Base-by-base conservation (phyloP, 2,888 invertebrate species). In the Bombylius major region DNA sequence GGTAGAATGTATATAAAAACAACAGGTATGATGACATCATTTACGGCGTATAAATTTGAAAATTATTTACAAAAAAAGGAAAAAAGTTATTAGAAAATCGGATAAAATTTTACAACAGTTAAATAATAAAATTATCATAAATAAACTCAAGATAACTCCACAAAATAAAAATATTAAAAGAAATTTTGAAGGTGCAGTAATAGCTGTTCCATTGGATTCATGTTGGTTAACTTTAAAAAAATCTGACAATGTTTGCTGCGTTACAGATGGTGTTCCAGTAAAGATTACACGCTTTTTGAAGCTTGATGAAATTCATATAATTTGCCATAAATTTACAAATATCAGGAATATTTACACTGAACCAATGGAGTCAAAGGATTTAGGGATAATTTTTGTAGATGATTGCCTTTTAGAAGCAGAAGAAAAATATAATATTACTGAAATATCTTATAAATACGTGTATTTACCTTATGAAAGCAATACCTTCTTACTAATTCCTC, bases 21-120 rank as follows among this genome's bases (percentile, higher is more conserved):
- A 11, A 42, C 50, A 31, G 61, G 61, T 7, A 23, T 58, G 11
- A 44, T 55, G 36, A 46, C 50, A 44, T 48, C 47, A 14, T 61
- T 56, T 31, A 45, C 53, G 14, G 56, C 58, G 1, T 58, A 61
- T 50, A n/a, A 39, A 44, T 61, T 61, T 47, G 59, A 61, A 58
- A 61, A 59, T 51, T 56, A 33, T 45, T 51, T 59, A 51, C 50
- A 54, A 46, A 9, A 39, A 44, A 8, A 46, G n/a, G 55, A 58
- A 50, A 52, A 45, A 34, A 51, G 51, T 23, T 31, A 47, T 54
- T 8, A 53, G 45, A 42, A 56, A 53, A 44, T 48, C 51, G 44
- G 47, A 53, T 8, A 50, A 56, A 47, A 58, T 56, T 6, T 46
- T 53, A 45, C 42, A 45, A 34, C 53, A 58, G 53, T 4, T 58